Evolutionary conservation across 2,888 invertebrate genomes (phyloP).

Genomic region (Caenorhabditis afra): DNA sequence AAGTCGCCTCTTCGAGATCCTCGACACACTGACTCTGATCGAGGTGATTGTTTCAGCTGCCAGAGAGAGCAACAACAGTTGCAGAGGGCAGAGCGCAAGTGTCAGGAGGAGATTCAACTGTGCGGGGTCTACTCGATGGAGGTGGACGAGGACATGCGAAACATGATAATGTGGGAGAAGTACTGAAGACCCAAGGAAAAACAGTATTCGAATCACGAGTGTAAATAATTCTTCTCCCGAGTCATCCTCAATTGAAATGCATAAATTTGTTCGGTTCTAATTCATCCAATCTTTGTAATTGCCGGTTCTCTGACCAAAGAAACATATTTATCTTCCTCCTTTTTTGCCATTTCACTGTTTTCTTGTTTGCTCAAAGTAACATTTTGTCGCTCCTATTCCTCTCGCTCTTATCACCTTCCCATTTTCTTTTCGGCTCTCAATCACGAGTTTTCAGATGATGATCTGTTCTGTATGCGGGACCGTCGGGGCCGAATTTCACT

Average conservation of each 20-base stretch:
- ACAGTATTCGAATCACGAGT: no score
- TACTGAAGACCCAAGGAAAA: constrained; percentile 2
- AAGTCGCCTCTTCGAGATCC: constrained; percentile 27
- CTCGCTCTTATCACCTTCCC: not conserved
- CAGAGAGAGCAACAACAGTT: not conserved
- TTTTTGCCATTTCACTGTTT: not conserved
- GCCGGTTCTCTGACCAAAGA: no score
- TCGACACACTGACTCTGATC: constrained; percentile 24
- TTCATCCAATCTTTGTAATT: no score
- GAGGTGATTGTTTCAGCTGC: constrained; percentile 13
- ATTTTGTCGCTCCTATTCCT: no score
- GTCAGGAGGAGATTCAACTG: constrained; percentile 46
- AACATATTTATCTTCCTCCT: no score
- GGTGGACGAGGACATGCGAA: constrained; percentile 43
- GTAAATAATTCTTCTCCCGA: no score
- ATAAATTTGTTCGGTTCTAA: no score
- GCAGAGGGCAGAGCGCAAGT: constrained; percentile 41
- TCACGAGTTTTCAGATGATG: not conserved
- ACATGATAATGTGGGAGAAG: constrained; percentile 44
- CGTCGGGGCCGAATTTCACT: constrained; percentile 1
- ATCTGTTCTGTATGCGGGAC: not conserved
- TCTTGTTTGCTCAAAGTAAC: not conserved
- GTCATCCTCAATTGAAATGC: no score
- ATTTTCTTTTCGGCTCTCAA: not conserved
- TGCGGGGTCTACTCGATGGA: constrained; percentile 38